Percentiles rank a stretch among this genome's conserved stretches.
These are phyloP conservation scores for Bembecia ichneumoniformis DNA, from an alignment of 2,888 invertebrate species.

Conservation along the genomic window DNA sequence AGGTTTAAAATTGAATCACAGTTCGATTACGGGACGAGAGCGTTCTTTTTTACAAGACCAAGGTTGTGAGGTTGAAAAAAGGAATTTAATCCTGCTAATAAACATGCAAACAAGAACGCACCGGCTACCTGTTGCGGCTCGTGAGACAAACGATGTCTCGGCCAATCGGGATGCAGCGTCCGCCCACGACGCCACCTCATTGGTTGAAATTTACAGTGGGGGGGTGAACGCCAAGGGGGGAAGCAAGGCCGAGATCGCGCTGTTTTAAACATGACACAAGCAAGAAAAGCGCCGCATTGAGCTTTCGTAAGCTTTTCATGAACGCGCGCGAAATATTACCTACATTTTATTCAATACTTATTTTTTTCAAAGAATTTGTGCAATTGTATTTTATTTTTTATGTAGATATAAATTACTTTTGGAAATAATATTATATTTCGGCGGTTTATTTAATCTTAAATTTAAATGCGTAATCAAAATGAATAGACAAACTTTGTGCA, in stretches of 20 bases:
- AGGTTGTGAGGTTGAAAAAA: slow-evolving; percentile 55
- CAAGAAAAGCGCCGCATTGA: slow-evolving; percentile 69
- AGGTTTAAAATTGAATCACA: slow-evolving; percentile 38
- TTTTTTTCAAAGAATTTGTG: slow-evolving; percentile 5
- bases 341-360: not conserved
- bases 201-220: slow-evolving; percentile 37
- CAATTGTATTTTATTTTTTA: not conserved
- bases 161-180: slow-evolving; percentile 58
- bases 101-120: slow-evolving; percentile 68
- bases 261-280: slow-evolving; percentile 54
- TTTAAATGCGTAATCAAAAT: not conserved
- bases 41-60: slow-evolving; percentile 37
- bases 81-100: slow-evolving; percentile 69
- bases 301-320: slow-evolving; percentile 65
- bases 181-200: slow-evolving; percentile 57
- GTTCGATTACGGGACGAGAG: slow-evolving; percentile 34
- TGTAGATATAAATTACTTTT: not conserved
- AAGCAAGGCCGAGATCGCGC: slow-evolving; percentile 36
- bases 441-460: not conserved
- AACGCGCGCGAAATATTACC: slow-evolving; percentile 34
- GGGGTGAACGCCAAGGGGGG: slow-evolving; percentile 34
- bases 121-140: slow-evolving; percentile 71
- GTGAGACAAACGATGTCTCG: slow-evolving; percentile 49
- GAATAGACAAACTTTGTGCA: not conserved
- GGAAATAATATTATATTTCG: not conserved